Evolutionary conservation across 2,113 vertebrate species (phyloP), one percentile per base, ranked within the genome.

Genomic region (Reinhardtius hippoglossoides): DNA sequence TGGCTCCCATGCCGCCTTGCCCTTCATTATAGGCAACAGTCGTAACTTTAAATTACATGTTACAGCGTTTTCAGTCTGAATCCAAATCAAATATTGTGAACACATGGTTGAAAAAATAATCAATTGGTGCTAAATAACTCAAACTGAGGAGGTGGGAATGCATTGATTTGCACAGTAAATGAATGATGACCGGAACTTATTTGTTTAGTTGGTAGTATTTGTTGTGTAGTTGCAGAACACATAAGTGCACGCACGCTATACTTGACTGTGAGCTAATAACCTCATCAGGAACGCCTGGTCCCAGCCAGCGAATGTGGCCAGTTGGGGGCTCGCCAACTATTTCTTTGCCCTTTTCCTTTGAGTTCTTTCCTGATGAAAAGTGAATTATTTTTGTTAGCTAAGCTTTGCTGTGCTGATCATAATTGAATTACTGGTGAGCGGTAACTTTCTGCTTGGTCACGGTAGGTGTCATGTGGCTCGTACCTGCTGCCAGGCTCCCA

Each of bases 381-480:
- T 63, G 86, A 85, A 84, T 76, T 78, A 71, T 92, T 90, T 89
- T 70, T 87, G 60, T 91, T 75, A 89, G 90, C 88, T 79, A 80
- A 90, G 87, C 86, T 89, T 86, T 86, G 70, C 80, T 74, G 79
- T 58, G 85, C 83, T 74, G 76, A 71, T 72, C 13, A 67, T 92
- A 91, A 89, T 82, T 77, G 86, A 88, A 83, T 89, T 87, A 84
- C 74, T 15, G 81, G 83, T 9, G 70, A 82, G 81, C 69, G 59
- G 87, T 82, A 74, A 85, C 81, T 88, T 89, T 90, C 74, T 90
- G 92, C 88, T 80, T 82, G 84, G 88, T 92, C 89, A 87, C 60
- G 80, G 87, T 91, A 76, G 91, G 86, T 87, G 83, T 84, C 88
- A 81, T 85, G 83, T 77, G 89, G 76, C 78, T 81, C 48, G 70